These are phyloP conservation scores for Pseudomyrmex concolor DNA, from an alignment of 1,140 invertebrate genomes.

Conservation along the genomic window DNA sequence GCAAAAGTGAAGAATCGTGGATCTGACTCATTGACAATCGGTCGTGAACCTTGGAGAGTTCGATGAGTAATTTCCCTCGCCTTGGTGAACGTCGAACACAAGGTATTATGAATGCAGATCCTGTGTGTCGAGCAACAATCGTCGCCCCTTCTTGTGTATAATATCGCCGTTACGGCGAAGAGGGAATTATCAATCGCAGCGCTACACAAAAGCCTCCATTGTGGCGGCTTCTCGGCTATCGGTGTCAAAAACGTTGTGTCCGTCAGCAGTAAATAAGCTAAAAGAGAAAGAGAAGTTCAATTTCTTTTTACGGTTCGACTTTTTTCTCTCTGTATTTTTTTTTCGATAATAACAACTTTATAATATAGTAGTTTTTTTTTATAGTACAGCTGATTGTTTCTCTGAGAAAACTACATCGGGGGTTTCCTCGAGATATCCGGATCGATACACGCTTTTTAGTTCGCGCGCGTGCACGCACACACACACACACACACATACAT, in stretches of 20 bases:
- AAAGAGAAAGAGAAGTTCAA: not conserved
- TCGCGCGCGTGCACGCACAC: not conserved
- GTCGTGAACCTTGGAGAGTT: constrained; percentile 62
- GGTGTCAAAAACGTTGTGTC: constrained; percentile 30
- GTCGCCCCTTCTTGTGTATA: constrained; percentile 40
- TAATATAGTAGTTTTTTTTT: no score
- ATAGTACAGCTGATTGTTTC: no score
- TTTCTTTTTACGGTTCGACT: not conserved
- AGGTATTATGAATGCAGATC: constrained; percentile 42
- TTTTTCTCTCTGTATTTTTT: no score
- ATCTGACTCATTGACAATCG: constrained; percentile 68
- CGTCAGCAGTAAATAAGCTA: no score
- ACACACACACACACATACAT: not conserved
- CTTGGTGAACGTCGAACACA: constrained; percentile 37
- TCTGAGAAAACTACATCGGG: no score
- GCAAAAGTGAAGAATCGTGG: constrained; percentile 13
- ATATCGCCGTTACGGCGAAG: constrained; percentile 5
- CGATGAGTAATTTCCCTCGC: constrained; percentile 62
- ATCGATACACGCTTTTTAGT: no score
- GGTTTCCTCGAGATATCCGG: no score
- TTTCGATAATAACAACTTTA: no score
- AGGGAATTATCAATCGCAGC: constrained; percentile 37
- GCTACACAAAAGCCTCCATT: constrained; percentile 42
- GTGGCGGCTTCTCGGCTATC: not conserved
- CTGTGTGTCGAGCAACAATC: constrained; percentile 37